These are phyloP conservation scores for Pheucticus melanocephalus DNA, from an alignment of 2,113 vertebrate species.

Conservation along the genomic window DNA sequence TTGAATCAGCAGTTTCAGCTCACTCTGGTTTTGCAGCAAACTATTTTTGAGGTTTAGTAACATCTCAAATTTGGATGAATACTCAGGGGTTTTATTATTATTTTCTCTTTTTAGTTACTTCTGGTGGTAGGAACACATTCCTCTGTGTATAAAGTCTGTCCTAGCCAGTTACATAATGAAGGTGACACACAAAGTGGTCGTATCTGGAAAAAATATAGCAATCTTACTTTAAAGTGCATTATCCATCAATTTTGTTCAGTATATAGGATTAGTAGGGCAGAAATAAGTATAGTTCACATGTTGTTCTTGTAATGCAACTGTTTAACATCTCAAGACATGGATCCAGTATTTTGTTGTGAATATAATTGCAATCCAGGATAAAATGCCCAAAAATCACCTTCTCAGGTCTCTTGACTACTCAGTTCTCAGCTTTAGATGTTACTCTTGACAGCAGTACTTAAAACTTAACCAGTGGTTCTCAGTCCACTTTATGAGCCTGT, in stretches of 20 bases:
- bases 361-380: background rate
- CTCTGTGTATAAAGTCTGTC: background rate
- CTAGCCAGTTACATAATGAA: background rate
- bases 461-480: background rate
- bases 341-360: background rate
- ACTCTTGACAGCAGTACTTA: background rate
- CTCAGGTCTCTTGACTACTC: background rate
- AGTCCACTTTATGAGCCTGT: background rate
- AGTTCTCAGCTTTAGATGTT: background rate
- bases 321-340: background rate
- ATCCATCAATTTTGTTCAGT: background rate
- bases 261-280: background rate
- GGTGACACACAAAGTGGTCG: background rate
- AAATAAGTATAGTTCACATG: background rate
- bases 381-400: background rate
- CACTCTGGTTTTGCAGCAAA: background rate
- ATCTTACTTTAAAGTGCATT: background rate
- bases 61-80: background rate
- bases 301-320: background rate
- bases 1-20: background rate
- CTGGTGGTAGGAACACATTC: background rate
- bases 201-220: background rate
- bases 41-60: background rate
- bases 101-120: background rate
- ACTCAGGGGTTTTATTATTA: fast-evolving